A percentile compares a stretch with the other conserved stretches of the same genome.
Conservation (phyloP, 1,140 invertebrate genomes). For the Nymphalis io region DNA sequence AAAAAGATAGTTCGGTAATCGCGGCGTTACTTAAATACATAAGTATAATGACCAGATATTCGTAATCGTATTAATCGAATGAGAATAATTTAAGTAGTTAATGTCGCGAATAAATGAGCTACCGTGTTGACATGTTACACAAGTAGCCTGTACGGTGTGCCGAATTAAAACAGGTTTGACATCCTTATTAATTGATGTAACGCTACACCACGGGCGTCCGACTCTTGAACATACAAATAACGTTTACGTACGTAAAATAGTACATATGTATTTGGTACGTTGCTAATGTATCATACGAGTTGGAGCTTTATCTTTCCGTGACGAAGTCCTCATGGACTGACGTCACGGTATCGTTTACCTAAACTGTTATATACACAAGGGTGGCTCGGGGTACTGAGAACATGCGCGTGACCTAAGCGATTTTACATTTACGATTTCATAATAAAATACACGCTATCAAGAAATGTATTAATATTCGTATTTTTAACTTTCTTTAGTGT, state of each 20-base stretch:
- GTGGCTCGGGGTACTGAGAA: not conserved
- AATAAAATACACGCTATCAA: no score
- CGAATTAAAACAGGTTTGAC: conserved; percentile 47
- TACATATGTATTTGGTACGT: not conserved
- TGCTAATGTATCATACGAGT: not conserved
- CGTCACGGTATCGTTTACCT: no score
- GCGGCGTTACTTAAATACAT: not conserved
- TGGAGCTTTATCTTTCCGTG: no score
- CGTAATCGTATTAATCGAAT: not conserved
- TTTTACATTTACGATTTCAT: not conserved
- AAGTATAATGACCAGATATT: not conserved
- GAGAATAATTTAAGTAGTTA: not conserved
- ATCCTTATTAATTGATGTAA: conserved; percentile 46
- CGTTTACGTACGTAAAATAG: not conserved
- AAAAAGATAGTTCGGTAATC: not conserved
- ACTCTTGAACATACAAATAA: conserved; percentile 28
- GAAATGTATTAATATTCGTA: no score
- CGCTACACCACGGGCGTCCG: conserved; percentile 29
- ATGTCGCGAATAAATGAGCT: conserved; percentile 13
- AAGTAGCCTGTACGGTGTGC: conserved; percentile 25
- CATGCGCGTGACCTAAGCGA: not conserved
- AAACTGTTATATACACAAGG: no score
- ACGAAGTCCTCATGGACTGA: not conserved
- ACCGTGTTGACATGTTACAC: conserved; percentile 28
- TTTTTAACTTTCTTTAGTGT: no score